Conservation (phyloP, 2,797 vertebrate species). For the Clarias fuscus region DNA sequence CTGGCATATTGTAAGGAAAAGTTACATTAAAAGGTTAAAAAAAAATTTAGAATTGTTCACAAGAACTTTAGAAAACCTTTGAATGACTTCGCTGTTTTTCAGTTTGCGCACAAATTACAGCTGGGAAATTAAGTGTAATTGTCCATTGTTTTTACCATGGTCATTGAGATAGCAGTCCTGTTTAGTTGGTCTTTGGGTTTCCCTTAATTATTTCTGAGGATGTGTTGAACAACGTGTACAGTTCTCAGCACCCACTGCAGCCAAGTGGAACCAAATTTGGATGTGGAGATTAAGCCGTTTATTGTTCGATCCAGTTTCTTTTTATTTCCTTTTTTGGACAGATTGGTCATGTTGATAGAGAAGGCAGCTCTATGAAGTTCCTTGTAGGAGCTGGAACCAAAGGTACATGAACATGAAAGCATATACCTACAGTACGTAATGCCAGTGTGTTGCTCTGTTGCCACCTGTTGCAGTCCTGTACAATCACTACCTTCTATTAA, state of each 20-base stretch:
- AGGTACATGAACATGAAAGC: neutral
- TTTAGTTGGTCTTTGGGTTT: neutral
- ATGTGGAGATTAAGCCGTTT: neutral
- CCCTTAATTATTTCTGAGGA: neutral
- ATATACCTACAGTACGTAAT: neutral
- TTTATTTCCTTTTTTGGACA: neutral
- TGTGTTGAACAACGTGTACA: neutral
- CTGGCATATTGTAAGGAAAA: neutral
- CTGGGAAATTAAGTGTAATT: neutral
- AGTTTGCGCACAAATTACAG: neutral
- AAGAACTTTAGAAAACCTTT: neutral
- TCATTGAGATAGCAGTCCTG: neutral
- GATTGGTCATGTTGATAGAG: neutral
- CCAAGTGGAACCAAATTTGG: neutral
- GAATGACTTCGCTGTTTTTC: neutral
- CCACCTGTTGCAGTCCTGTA: neutral
- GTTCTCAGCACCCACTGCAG: neutral
- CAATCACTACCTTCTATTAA: too few relatives aligned
- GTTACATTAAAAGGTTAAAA: neutral
- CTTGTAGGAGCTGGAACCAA: neutral
- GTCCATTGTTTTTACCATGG: neutral
- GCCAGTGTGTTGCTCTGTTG: neutral
- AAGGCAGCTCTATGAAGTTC: neutral
- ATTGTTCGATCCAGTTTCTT: neutral
- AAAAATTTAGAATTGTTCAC: neutral